phyloP scores from a whole-genome alignment of 2,113 vertebrate species.

The Brachypodius melanocephalos region DNA sequence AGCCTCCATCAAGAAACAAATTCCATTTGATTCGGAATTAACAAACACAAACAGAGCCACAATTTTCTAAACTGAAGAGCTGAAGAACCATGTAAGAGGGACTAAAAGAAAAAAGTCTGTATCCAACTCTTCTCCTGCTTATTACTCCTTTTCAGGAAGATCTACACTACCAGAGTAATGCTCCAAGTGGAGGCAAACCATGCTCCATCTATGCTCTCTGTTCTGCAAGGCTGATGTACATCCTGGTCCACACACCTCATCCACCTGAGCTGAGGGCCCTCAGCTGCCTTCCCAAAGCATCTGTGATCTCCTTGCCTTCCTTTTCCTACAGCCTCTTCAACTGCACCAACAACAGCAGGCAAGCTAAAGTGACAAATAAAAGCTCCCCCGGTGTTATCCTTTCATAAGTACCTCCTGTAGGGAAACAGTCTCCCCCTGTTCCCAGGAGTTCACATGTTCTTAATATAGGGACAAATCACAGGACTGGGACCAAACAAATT shows the following conservation, averaged over 20 bases:
- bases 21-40: not conserved
- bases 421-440: not conserved
- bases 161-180: not conserved
- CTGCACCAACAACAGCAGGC: not conserved
- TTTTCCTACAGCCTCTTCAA: not conserved
- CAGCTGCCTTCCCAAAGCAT: not conserved
- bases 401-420: not conserved
- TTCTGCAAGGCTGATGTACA: not conserved
- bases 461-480: not conserved
- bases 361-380: not conserved
- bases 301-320: not conserved
- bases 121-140: not conserved
- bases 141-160: not conserved
- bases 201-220: not conserved
- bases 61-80: not conserved
- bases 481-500: not conserved
- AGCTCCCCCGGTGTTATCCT: fast-evolving
- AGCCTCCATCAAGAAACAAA: not conserved
- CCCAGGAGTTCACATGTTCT: not conserved
- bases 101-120: not conserved
- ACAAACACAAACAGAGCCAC: not conserved
- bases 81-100: not conserved
- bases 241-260: not conserved
- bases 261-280: not conserved
- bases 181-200: fast-evolving